phyloP scores from a whole-genome alignment of 2,797 vertebrate genomes.

The Bovichtus variegatus region DNA sequence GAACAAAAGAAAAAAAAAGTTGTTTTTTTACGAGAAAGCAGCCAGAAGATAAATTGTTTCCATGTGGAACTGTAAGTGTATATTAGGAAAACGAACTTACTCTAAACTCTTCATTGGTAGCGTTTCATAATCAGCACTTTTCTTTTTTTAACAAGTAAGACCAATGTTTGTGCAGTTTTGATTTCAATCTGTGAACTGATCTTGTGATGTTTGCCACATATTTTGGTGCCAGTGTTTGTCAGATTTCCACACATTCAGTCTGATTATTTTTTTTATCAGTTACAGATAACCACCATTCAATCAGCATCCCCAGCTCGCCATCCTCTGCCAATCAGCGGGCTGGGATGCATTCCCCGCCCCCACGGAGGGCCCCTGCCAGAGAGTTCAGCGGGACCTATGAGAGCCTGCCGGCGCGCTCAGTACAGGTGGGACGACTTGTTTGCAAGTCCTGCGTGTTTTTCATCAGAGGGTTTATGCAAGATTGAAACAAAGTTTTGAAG shows the following conservation, averaged over 20 bases:
- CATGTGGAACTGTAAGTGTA: conserved; percentile 29
- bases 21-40: neutral
- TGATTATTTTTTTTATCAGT: conserved; percentile 38
- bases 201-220: neutral
- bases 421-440: conserved; percentile 83
- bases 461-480: neutral
- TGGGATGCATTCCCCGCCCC: conserved; percentile 94
- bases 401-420: conserved; percentile 91
- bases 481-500: too few relatives aligned
- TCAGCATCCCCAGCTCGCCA: conserved; percentile 81
- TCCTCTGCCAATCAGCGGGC: conserved; percentile 83
- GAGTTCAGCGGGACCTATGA: conserved; percentile 92
- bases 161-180: neutral
- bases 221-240: neutral
- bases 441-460: neutral
- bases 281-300: conserved; percentile 79
- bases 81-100: conserved; percentile 9
- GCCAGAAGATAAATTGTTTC: conserved; percentile 33
- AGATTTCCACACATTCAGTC: conserved; percentile 2
- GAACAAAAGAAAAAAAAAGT: neutral
- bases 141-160: neutral
- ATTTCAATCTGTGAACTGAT: neutral
- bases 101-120: conserved; percentile 5
- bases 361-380: conserved; percentile 85
- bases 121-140: conserved; percentile 10